Percentiles rank a stretch among this genome's conserved stretches.
phyloP scores from a whole-genome alignment of 2,888 invertebrate genomes.

The Emmelina monodactyla region DNA sequence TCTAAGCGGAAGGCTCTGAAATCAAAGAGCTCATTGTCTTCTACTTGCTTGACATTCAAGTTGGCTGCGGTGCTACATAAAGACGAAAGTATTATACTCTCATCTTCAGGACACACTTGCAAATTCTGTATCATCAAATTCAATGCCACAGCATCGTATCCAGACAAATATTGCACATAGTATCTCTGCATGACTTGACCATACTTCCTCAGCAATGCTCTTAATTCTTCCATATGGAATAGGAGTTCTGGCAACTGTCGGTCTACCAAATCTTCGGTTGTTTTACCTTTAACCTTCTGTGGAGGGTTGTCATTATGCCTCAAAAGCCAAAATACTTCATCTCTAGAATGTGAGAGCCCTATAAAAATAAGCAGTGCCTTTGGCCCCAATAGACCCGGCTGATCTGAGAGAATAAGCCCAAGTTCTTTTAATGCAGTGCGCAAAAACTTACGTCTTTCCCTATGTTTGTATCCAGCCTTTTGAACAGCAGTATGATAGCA shows the following conservation, averaged over 20 bases:
- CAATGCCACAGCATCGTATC: conserved; percentile 93
- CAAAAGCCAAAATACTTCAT: conserved; percentile 96
- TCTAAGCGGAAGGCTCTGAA: conserved; percentile 94
- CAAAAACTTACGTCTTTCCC: conserved; percentile 95
- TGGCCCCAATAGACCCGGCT: conserved; percentile 96
- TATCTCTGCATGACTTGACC: conserved; percentile 97
- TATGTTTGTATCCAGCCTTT: conserved; percentile 89
- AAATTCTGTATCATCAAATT: conserved; percentile 86
- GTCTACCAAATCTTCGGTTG: conserved; percentile 93
- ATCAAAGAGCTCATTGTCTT: conserved; percentile 95
- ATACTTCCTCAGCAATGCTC: conserved; percentile 94
- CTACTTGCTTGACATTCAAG: conserved; percentile 92
- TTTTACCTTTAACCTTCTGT: conserved; percentile 84
- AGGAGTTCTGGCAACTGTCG: conserved; percentile 95
- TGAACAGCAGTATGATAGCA: conserved; percentile 89
- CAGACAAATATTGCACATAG: conserved; percentile 95
- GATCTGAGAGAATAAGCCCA: conserved; percentile 94
- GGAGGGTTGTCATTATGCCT: conserved; percentile 97
- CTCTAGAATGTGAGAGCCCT: conserved; percentile 93
- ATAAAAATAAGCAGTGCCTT: conserved; percentile 97
- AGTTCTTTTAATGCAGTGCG: conserved; percentile 95
- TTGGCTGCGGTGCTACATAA: conserved; percentile 88
- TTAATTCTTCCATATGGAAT: conserved; percentile 97
- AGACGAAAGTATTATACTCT: conserved; percentile 92
- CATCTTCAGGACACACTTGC: conserved; percentile 90